phyloP scores from a whole-genome alignment of 2,113 vertebrate species.

The Halichoeres trimaculatus region DNA sequence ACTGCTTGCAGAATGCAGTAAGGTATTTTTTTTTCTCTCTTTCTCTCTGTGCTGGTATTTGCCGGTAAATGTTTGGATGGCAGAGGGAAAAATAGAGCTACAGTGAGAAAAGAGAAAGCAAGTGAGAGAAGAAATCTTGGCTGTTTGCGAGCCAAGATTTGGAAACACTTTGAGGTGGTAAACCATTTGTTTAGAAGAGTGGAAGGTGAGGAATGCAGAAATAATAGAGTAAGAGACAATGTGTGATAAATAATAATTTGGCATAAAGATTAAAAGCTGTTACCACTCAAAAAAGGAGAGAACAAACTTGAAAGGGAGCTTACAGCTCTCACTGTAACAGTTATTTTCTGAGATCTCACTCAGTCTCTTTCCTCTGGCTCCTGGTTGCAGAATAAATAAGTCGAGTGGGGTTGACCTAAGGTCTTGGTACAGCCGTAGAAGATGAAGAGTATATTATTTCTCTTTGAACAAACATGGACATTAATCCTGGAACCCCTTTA shows the following conservation, averaged over 20 bases:
- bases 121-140: slow-evolving; percentile 34
- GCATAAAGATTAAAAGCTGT: not conserved
- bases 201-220: slow-evolving; percentile 39
- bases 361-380: not conserved
- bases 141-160: slow-evolving; percentile 31
- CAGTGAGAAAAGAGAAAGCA: slow-evolving; percentile 56
- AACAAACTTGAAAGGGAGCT: no score
- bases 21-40: slow-evolving; percentile 49
- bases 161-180: slow-evolving; percentile 31
- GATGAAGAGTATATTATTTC: slow-evolving; percentile 66
- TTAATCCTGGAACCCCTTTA: slow-evolving; percentile 56
- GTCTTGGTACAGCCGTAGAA: slow-evolving; percentile 40
- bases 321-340: slow-evolving; percentile 26
- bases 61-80: slow-evolving; percentile 70
- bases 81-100: slow-evolving; percentile 45
- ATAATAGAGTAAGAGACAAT: slow-evolving; percentile 28
- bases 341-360: slow-evolving; percentile 17
- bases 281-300: not conserved
- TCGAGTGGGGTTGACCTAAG: slow-evolving; percentile 26
- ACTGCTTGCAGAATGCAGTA: slow-evolving; percentile 71
- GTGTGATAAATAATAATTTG: not conserved
- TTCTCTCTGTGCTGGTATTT: slow-evolving; percentile 65
- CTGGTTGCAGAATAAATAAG: slow-evolving; percentile 35
- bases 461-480: slow-evolving; percentile 67
- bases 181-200: slow-evolving; percentile 30